These are phyloP conservation scores for Phorcus lineatus DNA, from an alignment of 2,888 invertebrate genomes.

Conservation along the genomic window DNA sequence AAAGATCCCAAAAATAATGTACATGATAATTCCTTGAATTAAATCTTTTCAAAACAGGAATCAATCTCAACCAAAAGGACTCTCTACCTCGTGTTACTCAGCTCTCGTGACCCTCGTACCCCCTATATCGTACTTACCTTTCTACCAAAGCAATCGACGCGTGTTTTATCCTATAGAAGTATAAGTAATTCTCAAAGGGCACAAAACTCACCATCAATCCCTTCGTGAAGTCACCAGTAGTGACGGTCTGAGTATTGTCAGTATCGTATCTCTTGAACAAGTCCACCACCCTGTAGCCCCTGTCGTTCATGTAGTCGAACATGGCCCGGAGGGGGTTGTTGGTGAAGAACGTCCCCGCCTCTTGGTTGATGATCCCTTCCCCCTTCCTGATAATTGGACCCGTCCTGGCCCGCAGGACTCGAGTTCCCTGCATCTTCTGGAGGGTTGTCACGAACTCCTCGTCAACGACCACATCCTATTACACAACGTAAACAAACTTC, in stretches of 20 bases:
- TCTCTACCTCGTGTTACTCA: no score
- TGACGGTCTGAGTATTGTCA: conserved; percentile 60
- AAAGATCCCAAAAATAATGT: no score
- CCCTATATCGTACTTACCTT: no score
- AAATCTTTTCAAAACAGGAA: no score
- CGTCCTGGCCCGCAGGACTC: conserved; percentile 46
- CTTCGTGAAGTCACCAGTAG: conserved; percentile 58
- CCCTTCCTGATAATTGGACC: conserved; percentile 53
- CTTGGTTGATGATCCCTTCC: conserved; percentile 38
- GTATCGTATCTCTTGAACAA: conserved; percentile 63
- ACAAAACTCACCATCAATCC: conserved; percentile 55
- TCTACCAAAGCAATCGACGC: no score
- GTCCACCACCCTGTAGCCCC: conserved; percentile 63
- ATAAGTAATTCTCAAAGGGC: no score
- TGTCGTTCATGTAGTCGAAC: conserved; percentile 61
- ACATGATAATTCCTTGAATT: no score
- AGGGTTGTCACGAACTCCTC: conserved; percentile 52
- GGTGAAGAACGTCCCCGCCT: conserved; percentile 35
- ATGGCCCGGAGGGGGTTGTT: conserved; percentile 56
- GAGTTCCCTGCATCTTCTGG: conserved; percentile 48
- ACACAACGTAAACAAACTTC: not conserved
- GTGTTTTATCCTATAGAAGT: no score
- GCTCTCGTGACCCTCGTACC: no score
- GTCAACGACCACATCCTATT: conserved; percentile 58
- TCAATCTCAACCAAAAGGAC: no score